These are phyloP conservation scores for Ptychoptera albimana DNA, from an alignment of 2,888 invertebrate species.

Conservation along the genomic window DNA sequence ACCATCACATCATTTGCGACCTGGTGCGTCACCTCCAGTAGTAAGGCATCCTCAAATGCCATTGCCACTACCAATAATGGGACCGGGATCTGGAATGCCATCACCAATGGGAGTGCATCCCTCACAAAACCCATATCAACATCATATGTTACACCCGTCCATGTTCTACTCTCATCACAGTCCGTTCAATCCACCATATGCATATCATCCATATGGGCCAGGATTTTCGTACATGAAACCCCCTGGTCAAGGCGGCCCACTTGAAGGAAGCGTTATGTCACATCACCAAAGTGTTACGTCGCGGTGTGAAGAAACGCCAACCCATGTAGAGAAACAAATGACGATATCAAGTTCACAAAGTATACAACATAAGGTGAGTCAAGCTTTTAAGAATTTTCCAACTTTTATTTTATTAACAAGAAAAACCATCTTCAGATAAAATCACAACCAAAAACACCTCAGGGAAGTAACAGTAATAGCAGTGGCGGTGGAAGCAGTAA, in stretches of 20 bases:
- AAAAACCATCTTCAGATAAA: slow-evolving; percentile 17
- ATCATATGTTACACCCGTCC: slow-evolving; percentile 47
- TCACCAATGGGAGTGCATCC: slow-evolving; percentile 45
- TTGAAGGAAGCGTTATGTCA: slow-evolving; percentile 26
- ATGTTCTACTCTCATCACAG: slow-evolving; percentile 59
- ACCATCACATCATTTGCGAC: slow-evolving; percentile 27
- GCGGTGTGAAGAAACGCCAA: slow-evolving; percentile 11
- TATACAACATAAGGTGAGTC: slow-evolving; percentile 11
- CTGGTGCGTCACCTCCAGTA: slow-evolving; percentile 38
- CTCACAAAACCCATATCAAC: slow-evolving; percentile 53
- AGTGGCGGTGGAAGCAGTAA: slow-evolving; percentile 16
- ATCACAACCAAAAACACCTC: slow-evolving; percentile 31
- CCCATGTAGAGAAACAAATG: slow-evolving; percentile 30
- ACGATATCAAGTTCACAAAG: slow-evolving; percentile 9
- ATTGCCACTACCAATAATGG: slow-evolving; percentile 28
- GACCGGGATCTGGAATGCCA: slow-evolving; percentile 25
- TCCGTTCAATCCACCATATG: slow-evolving; percentile 39
- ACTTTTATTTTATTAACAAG: neutral
- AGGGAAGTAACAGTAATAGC: slow-evolving; percentile 17
- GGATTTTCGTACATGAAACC: slow-evolving; percentile 31
- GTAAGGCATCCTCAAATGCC: slow-evolving; percentile 33
- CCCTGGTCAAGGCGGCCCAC: slow-evolving; percentile 23
- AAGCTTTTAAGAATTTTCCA: no score
- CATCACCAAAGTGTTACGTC: slow-evolving; percentile 19
- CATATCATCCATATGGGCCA: slow-evolving; percentile 34